Evolutionary conservation across 1,140 invertebrate species (phyloP).

Genomic region (Acromyrmex echinatior): DNA sequence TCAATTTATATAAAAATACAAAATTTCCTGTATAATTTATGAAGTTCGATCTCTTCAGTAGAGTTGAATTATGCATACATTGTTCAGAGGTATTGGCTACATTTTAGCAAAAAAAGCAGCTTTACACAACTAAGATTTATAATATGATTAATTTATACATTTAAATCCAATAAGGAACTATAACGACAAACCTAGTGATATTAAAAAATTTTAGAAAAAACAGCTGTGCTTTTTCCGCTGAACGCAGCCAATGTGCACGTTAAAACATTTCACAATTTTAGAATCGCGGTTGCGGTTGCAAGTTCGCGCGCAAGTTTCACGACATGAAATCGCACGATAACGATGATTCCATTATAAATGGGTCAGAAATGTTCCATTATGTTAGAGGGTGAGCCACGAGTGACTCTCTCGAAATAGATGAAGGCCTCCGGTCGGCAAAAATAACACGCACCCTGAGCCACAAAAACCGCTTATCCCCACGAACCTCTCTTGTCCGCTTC

Average conservation of each 20-base stretch:
- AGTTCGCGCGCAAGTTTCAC: conserved; percentile 26
- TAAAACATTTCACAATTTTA: conserved; percentile 22
- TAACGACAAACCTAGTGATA: no score
- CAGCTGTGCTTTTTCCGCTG: no score
- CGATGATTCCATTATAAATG: conserved; percentile 82
- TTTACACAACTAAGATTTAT: no score
- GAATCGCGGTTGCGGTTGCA: conserved; percentile 20
- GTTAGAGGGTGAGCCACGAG: conserved; percentile 79
- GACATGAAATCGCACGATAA: conserved; percentile 60
- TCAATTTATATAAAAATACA: not conserved
- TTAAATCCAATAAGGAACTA: no score
- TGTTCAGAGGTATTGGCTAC: not conserved
- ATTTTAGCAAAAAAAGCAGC: not conserved
- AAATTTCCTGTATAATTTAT: not conserved
- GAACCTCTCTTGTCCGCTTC: not conserved
- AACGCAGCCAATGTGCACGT: not conserved
- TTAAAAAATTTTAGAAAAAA: no score
- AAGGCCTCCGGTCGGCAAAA: conserved; percentile 84
- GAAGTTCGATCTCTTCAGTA: not conserved
- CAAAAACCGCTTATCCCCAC: conserved; percentile 12
- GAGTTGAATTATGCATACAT: not conserved
- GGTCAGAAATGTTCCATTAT: conserved; percentile 82
- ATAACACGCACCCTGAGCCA: conserved; percentile 77
- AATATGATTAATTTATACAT: no score
- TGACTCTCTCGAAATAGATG: conserved; percentile 83